These are phyloP conservation scores for Parauchenoglanis punctatus DNA, from an alignment of 2,797 vertebrate genomes.

Conservation along the genomic window DNA sequence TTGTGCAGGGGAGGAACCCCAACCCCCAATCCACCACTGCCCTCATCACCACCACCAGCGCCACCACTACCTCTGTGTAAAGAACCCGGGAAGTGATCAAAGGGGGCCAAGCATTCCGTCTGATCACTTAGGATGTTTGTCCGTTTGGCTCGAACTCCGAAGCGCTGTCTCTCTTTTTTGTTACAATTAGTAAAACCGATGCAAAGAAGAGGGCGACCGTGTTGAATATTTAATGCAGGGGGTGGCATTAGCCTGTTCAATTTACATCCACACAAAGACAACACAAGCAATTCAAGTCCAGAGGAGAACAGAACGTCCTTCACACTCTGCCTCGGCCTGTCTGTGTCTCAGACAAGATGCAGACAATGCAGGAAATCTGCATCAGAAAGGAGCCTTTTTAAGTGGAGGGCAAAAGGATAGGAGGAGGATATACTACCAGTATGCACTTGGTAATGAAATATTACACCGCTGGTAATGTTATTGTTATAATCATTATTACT, in stretches of 20 bases:
- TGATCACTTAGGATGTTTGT: conserved; percentile 68
- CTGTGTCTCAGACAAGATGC: conserved; percentile 58
- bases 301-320: conserved; percentile 79
- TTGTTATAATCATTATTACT: conserved; percentile 2
- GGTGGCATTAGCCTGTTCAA: conserved; percentile 77
- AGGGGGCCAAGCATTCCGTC: conserved; percentile 46
- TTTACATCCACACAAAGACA: conserved; percentile 82
- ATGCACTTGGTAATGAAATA: conserved; percentile 32
- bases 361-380: conserved; percentile 45
- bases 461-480: conserved; percentile 38
- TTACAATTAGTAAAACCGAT: conserved; percentile 81
- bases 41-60: neutral
- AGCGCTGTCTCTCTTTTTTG: conserved; percentile 60
- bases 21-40: conserved; percentile 3
- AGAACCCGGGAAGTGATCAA: conserved; percentile 54
- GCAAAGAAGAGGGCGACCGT: conserved; percentile 81
- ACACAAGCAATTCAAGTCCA: conserved; percentile 71
- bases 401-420: conserved; percentile 8
- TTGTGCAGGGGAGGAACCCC: conserved; percentile 68
- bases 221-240: conserved; percentile 81
- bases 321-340: conserved; percentile 57
- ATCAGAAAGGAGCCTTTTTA: conserved; percentile 59
- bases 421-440: conserved; percentile 6
- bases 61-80: conserved; percentile 20
- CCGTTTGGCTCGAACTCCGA: conserved; percentile 67